Evolutionary conservation across 2,797 vertebrate genomes (phyloP), one percentile per base, ranked within the genome.

Genomic region (Protonibea diacanthus): DNA sequence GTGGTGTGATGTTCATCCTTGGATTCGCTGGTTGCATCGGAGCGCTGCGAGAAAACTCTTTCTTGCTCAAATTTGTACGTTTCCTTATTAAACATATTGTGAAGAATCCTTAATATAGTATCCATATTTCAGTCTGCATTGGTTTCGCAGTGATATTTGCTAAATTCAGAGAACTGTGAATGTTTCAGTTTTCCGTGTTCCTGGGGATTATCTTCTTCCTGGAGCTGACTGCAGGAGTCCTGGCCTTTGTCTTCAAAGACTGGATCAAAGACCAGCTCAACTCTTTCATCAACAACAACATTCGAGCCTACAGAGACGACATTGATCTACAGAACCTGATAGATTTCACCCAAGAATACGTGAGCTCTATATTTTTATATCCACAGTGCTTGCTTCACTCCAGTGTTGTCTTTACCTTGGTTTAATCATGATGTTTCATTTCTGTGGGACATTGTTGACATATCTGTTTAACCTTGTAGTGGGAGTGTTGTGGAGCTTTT

Each of bases 191-290:
- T 92, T 99, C 98, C 0, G 98, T 99, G 74, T 99, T 99, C 93
- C 94, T 99, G 92, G 98, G 98, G 58, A 98, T 99, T 85, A 99
- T 99, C 90, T 99, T 99, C 94, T 99, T 99, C 94, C 91, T 99
- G 97, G 98, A 99, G 94, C 95, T 99, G 84, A 99, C 98, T 5
- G 97, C 98, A 21, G 98, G 98, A 72, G 95, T 99, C 82, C 92
- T 99, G 94, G 98, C 98, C 5, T 99, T 99, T 85, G 98, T 99
- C 89, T 99, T 99, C 94, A 99, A 99, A 95, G 98, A 99, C 90
- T 99, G 98, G 98, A 99, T 99, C 94, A 99, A 99, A 93, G 98
- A 99, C 92, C 98, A 99, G 94, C 97, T 99, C 69, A 98, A 99
- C 92, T 97, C 98, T 91, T 99, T 99, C 86, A 99, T 99, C 88